Evolutionary conservation across 2,888 invertebrate species (phyloP), one percentile per base, ranked within the genome.

Genomic region (Syritta pipiens): DNA sequence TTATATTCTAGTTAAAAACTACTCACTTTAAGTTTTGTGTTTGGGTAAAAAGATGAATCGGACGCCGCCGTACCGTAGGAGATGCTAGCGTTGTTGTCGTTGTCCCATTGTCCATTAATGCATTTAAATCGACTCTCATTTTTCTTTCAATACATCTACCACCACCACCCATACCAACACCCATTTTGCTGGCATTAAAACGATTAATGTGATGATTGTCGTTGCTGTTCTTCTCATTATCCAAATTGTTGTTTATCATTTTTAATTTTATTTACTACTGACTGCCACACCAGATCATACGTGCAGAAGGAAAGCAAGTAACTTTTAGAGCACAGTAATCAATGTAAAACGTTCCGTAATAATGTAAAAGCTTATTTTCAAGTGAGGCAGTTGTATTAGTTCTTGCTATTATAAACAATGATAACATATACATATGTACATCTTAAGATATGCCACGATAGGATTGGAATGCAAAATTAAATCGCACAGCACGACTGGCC

Each of bases 191-290:
- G 65, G 74, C 79, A 79, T 79, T 79, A 57, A 79, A 79, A 82
- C 81, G 81, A 81, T 76, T 75, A 75, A 68, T 75, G 71, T 59
- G 40, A 63, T 87, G 86, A 19, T 87, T 86, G 84, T 86, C 86
- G 79, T 87, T 87, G 72, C 83, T 84, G 83, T 85, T 86, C 82
- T 84, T 86, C 81, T 85, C 86, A 72, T 85, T 86, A 82, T 86
- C 86, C 84, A 87, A 84, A 85, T 87, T 87, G 84, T 87, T 87
- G 86, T 86, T 87, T 83, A 87, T 86, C 87, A 87, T 87, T 84
- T 84, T 84, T 82, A n/a, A n/a, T n/a, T n/a, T n/a, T n/a, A n/a
- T n/a, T n/a, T n/a, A n/a, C n/a, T n/a, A n/a, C n/a, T n/a, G n/a
- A n/a, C 75, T 69, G 62, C 69, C 53, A 14, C 37, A 10, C n/a